Evolutionary conservation across 2,888 invertebrate species (phyloP).

Genomic region (Chymomyza fuscimana): DNA sequence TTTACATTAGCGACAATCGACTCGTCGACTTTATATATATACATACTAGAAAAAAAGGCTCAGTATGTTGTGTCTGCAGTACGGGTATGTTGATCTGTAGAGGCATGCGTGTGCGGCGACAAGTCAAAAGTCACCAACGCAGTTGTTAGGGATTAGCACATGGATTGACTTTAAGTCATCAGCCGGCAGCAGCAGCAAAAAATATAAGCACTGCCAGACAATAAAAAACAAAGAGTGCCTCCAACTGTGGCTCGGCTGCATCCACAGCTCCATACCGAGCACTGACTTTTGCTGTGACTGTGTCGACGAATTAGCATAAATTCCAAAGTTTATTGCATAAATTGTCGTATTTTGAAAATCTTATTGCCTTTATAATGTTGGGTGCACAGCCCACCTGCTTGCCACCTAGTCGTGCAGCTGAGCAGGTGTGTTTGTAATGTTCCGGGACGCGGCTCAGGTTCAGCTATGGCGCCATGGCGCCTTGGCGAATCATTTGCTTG

Average conservation of each 20-base stretch:
- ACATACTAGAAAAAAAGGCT: conserved; percentile 1
- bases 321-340: conserved; percentile 74
- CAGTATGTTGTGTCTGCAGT: conserved; percentile 17
- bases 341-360: conserved; percentile 76
- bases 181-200: conserved; percentile 34
- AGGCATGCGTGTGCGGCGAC: neutral
- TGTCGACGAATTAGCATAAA: conserved; percentile 62
- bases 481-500: conserved; percentile 62
- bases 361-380: conserved; percentile 74
- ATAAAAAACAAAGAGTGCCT: conserved; percentile 37
- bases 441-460: conserved; percentile 13
- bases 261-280: conserved; percentile 16
- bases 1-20: conserved; percentile 53
- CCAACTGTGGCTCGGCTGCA: conserved; percentile 3
- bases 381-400: conserved; percentile 1
- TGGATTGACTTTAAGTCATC: conserved; percentile 68
- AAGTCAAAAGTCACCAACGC: conserved; percentile 54
- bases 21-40: conserved; percentile 24
- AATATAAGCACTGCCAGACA: conserved; percentile 40
- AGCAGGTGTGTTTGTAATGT: neutral
- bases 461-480: conserved; percentile 28
- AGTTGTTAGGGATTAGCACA: conserved; percentile 63
- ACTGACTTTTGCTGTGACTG: conserved; percentile 27
- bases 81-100: conserved; percentile 7
- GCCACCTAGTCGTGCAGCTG: conserved; percentile 14